phyloP scores from a whole-genome alignment of 2,797 vertebrate species.

The Meda fulgida region DNA sequence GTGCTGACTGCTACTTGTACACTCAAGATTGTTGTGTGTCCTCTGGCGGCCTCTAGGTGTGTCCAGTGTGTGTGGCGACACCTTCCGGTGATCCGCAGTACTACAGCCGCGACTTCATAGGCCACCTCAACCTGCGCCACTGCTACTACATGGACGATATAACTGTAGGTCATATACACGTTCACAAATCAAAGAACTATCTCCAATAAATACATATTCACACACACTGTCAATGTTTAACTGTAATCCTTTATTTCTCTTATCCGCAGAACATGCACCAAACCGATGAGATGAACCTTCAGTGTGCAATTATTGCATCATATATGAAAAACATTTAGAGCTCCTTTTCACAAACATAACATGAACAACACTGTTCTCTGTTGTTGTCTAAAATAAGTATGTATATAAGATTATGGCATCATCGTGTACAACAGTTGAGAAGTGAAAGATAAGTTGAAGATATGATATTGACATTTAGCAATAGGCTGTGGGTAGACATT shows the following conservation, averaged over 20 bases:
- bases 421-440: not conserved
- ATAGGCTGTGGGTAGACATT: not conserved
- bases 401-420: too few species aligned
- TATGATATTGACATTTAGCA: not conserved
- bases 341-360: not conserved
- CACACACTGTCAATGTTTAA: not conserved
- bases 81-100: slow-evolving; percentile 64
- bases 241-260: slow-evolving; percentile 22
- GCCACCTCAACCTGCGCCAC: slow-evolving; percentile 65
- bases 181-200: not conserved
- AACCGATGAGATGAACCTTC: slow-evolving; percentile 57
- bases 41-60: slow-evolving; percentile 59
- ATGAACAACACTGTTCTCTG: not conserved
- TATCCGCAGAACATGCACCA: slow-evolving; percentile 54
- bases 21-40: not conserved
- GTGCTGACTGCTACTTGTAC: not conserved
- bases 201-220: not conserved
- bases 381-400: not conserved
- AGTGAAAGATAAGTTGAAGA: not conserved
- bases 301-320: slow-evolving; percentile 59
- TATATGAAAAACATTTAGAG: not conserved
- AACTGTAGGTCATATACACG: slow-evolving; percentile 49
- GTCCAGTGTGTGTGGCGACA: slow-evolving; percentile 63
- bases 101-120: slow-evolving; percentile 65
- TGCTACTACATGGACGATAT: slow-evolving; percentile 57